These are phyloP conservation scores for Chloropsis hardwickii DNA, from an alignment of 2,113 vertebrate species.

Conservation along the genomic window DNA sequence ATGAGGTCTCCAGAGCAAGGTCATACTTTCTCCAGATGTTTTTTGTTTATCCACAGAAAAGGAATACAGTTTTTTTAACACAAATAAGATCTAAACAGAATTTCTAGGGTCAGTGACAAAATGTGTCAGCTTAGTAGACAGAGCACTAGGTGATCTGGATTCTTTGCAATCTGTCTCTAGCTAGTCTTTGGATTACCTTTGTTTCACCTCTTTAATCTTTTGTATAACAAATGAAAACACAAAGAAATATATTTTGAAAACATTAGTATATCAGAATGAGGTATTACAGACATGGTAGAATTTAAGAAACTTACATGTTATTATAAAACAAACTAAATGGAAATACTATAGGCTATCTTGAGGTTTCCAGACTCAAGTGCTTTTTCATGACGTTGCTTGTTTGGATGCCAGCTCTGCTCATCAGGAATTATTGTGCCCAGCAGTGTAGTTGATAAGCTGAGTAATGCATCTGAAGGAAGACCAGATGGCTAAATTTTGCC, in stretches of 20 bases:
- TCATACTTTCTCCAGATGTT: background rate
- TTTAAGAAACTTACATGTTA: background rate
- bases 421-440: background rate
- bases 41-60: background rate
- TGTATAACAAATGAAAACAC: background rate
- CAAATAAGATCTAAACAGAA: background rate
- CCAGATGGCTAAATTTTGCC: background rate
- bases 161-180: background rate
- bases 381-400: background rate
- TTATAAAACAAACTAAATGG: background rate
- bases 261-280: background rate
- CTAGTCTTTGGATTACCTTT: accelerated
- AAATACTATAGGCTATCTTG: background rate
- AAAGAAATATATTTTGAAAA: background rate
- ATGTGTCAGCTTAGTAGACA: background rate
- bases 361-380: background rate
- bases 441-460: background rate
- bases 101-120: background rate
- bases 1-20: background rate
- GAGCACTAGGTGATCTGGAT: background rate
- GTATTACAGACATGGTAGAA: background rate
- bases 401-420: background rate
- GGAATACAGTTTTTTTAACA: background rate
- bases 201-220: background rate
- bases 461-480: background rate